Percentiles rank a stretch among this genome's conserved stretches.
Conservation (phyloP, 1,140 invertebrate species). For the Lerema accius region DNA sequence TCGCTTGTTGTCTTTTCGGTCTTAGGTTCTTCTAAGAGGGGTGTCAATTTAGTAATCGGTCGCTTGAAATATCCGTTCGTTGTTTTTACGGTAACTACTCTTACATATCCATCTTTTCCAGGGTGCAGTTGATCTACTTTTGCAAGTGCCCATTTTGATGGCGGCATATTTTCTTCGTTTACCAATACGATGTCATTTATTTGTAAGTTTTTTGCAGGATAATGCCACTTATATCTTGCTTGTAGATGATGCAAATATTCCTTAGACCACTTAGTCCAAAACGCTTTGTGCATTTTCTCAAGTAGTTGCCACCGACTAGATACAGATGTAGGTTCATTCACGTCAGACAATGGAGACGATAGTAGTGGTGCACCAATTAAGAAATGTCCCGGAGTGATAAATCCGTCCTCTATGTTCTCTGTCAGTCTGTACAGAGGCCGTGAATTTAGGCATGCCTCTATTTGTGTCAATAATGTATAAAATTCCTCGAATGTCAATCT, state of each 20-base stretch:
- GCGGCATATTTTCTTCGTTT: conserved; percentile 24
- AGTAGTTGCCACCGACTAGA: conserved; percentile 31
- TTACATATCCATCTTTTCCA: conserved; percentile 17
- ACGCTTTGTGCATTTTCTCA: conserved; percentile 36
- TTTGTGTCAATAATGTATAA: conserved; percentile 40
- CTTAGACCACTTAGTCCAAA: conserved; percentile 37
- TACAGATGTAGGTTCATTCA: not conserved
- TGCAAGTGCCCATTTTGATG: conserved; percentile 19
- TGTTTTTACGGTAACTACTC: conserved; percentile 27
- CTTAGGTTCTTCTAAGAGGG: not conserved
- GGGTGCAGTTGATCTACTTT: conserved; percentile 8
- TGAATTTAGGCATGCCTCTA: conserved; percentile 53
- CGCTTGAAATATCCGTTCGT: conserved; percentile 14
- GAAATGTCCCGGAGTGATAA: conserved; percentile 40
- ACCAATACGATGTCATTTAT: conserved; percentile 33
- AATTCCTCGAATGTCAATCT: conserved; percentile 48
- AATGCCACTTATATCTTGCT: conserved; percentile 41
- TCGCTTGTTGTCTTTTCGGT: not conserved
- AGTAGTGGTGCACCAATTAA: conserved; percentile 37
- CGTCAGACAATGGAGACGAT: conserved; percentile 16
- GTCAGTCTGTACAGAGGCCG: conserved; percentile 33
- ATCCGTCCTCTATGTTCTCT: conserved; percentile 39
- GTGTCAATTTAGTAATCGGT: conserved; percentile 27
- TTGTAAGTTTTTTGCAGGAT: conserved; percentile 4
- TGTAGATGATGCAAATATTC: conserved; percentile 44